Base-by-base conservation (phyloP, 2,113 vertebrate species). In the Oryzias curvinotus region DNA sequence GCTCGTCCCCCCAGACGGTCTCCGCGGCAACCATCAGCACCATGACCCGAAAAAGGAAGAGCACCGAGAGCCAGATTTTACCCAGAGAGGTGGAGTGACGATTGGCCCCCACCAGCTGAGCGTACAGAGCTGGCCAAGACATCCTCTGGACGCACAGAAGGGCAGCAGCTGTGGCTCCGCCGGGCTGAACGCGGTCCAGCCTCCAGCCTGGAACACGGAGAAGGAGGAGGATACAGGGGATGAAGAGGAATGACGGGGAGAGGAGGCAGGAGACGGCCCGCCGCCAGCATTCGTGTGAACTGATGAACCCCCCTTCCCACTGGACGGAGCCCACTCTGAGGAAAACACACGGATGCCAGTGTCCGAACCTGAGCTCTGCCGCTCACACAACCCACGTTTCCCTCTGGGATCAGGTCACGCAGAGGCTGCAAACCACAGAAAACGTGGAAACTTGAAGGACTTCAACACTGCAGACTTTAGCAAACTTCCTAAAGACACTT, bases 31-130 rank as follows among this genome's bases (percentile, higher is more conserved):
- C 93, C 8, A 95, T 94, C 1, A 98, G 92, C 77, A 97, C 95
- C 94, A 95, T 94, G 82, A 98, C 94, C 0, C 95, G 93, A 76
- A 97, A 98, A 47, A 98, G 94, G 65, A 97, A 98, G 43, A 98
- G 89, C 66, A 96, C 93, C 0, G 96, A 96, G 55, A 97, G 92
- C 96, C 96, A 98, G 50, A 97, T 88, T 87, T 96, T 97, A 14
- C 96, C 96, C 0, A 98, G 93, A 76, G 91, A 94, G 62, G 95
- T 98, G 30, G 96, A 95, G 84, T 96, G 90, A 5, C 90, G 95
- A 71, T 96, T 97, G 0, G 95, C 95, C 0, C 95, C 94, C 54
- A 93, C 93, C 3, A 96, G 81, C 75, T 96, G 75, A 0, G 70
- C 17, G 5, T 96, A 93, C 64, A 98, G 88, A 0, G 80, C 53